Base-by-base conservation (phyloP, 1,140 invertebrate genomes). In the Eupristina koningsbergeri region DNA sequence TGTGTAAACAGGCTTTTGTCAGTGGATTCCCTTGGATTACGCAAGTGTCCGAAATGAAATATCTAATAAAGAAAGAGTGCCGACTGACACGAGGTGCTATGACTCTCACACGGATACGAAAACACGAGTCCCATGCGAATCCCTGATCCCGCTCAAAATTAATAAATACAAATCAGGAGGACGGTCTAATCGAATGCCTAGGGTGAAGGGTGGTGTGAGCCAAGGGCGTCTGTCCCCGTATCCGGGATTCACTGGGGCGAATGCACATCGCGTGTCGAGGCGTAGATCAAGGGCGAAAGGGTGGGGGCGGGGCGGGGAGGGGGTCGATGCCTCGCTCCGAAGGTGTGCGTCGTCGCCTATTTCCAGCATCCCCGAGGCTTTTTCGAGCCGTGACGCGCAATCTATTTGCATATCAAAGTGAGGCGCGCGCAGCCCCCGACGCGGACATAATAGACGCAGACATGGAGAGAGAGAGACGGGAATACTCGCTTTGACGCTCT, bases 381-480 rank as follows among this genome's bases (percentile, higher is more conserved):
- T 41, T 47, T n/a, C 29, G 45, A 61, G 64, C 58, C 41, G 17
- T 45, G 63, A 63, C 74, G 81, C 58, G 58, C 84, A 79, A 85
- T 88, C 83, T 91, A 91, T 91, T 91, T 91, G 90, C 90, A 91
- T 91, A 90, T 91, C 90, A 91, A 91, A 91, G 90, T 91, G 89
- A 89, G 86, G 36, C 85, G 86, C 86, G 86, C 81, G 83, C 86
- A 86, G 79, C 80, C 71, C 75, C 64, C 45, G 74, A 26, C 74
- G 63, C 13, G 39, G 22, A 1, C 29, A 5, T 17, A 3, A 26
- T 31, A n/a, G 50, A 29, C 11, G 15, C 3, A 50, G 47, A 45
- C 6, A 45, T 5, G 11, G 41, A 45, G 41, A 45, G 41, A 45
- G 41, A 45, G 41, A 45, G 41, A 45, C 6, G 41, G 41, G 11